phyloP scores from a whole-genome alignment of 1,140 invertebrate species.

The Apocrypta bakeri region DNA sequence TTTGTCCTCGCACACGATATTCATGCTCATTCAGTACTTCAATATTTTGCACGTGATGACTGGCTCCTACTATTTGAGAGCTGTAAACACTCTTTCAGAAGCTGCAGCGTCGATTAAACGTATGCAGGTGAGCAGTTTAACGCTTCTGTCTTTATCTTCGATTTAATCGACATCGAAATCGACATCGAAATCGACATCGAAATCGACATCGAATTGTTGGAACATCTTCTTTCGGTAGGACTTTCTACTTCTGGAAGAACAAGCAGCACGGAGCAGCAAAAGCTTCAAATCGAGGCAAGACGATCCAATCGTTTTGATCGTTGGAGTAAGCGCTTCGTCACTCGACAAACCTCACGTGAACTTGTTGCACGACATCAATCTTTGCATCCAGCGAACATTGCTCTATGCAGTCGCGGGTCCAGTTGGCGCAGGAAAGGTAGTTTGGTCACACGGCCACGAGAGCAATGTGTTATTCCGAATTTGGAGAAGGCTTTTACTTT shows the following conservation, averaged over 20 bases:
- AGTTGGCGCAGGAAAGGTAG: slow-evolving; percentile 89
- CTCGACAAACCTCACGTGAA: slow-evolving; percentile 60
- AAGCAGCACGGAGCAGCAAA: not conserved
- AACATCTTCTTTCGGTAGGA: slow-evolving; percentile 8
- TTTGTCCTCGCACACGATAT: slow-evolving; percentile 81
- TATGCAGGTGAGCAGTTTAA: slow-evolving; percentile 73
- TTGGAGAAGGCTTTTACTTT: not conserved
- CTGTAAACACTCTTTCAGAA: slow-evolving; percentile 77
- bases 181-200: no score
- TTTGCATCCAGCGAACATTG: slow-evolving; percentile 80
- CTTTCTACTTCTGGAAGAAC: slow-evolving; percentile 29
- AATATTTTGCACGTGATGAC: slow-evolving; percentile 83
- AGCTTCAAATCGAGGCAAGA: not conserved
- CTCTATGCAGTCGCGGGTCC: slow-evolving; percentile 86
- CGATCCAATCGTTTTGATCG: not conserved
- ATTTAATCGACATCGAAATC: no score
- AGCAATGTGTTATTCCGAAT: not conserved
- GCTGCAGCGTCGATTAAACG: slow-evolving; percentile 79
- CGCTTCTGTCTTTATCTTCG: no score
- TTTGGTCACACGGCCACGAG: slow-evolving; percentile 17
- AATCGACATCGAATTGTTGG: not conserved
- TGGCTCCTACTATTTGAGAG: slow-evolving; percentile 82
- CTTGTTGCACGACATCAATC: slow-evolving; percentile 79
- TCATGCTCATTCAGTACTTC: slow-evolving; percentile 83
- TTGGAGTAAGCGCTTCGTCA: not conserved